A percentile compares a stretch with the other conserved stretches of the same genome.
These are phyloP conservation scores for Andricus quercusramuli DNA, from an alignment of 2,888 invertebrate species.

Conservation along the genomic window DNA sequence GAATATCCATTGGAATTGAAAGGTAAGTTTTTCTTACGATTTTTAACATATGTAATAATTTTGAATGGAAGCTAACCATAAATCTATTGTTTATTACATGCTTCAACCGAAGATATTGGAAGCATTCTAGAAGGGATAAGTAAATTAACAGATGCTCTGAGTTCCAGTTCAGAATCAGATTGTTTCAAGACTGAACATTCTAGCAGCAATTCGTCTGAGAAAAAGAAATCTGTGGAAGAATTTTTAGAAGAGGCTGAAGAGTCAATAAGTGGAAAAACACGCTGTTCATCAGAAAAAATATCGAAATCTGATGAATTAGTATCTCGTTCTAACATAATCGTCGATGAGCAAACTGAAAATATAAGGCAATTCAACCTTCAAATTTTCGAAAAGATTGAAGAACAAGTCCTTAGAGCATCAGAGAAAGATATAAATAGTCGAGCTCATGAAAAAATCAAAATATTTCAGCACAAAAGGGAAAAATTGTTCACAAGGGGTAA, in stretches of 20 bases:
- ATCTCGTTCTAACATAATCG: slow-evolving; percentile 62
- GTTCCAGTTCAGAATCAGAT: slow-evolving; percentile 68
- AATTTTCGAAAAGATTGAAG: slow-evolving; percentile 73
- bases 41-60: too few relatives aligned
- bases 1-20: slow-evolving; percentile 76
- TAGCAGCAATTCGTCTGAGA: slow-evolving; percentile 67
- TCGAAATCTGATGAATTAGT: slow-evolving; percentile 69
- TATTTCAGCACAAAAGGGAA: slow-evolving; percentile 72
- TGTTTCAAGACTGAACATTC: slow-evolving; percentile 64
- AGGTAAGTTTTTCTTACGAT: slow-evolving; percentile 63
- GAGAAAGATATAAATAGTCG: slow-evolving; percentile 69
- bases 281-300: slow-evolving; percentile 68
- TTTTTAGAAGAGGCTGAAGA: slow-evolving; percentile 74
- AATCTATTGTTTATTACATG: slow-evolving; percentile 62
- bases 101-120: slow-evolving; percentile 75
- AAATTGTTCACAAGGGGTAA: slow-evolving; percentile 74
- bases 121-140: slow-evolving; percentile 76
- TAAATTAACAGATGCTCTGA: slow-evolving; percentile 72
- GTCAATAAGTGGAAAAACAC: slow-evolving; percentile 70
- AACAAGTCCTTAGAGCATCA: slow-evolving; percentile 70
- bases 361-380: slow-evolving; percentile 69
- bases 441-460: slow-evolving; percentile 66
- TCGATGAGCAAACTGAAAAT: slow-evolving; percentile 56
- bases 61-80: not conserved
- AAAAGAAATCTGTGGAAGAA: slow-evolving; percentile 74